phyloP scores from a whole-genome alignment of 2,888 invertebrate species.

The Hermaeophaga mercurialis region DNA sequence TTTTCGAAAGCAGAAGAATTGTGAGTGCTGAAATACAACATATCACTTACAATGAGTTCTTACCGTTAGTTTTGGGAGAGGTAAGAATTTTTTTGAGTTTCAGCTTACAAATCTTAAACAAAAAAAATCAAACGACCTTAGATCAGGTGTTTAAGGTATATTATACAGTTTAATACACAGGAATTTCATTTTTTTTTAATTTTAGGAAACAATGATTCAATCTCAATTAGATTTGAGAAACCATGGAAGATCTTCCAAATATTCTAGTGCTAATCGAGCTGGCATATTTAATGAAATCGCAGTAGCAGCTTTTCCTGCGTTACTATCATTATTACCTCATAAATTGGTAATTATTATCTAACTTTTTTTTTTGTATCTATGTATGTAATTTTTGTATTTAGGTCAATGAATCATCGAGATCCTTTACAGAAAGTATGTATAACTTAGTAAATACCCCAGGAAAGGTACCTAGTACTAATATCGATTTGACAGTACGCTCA shows the following conservation, averaged over 20 bases:
- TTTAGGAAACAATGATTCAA: slow-evolving; percentile 66
- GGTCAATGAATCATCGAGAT: slow-evolving; percentile 63
- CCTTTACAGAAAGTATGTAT: slow-evolving; percentile 61
- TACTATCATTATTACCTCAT: slow-evolving; percentile 76
- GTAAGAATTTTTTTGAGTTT: too few relatives aligned
- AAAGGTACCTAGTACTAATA: slow-evolving; percentile 64
- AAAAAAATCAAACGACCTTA: too few relatives aligned
- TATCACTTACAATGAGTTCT: slow-evolving; percentile 82
- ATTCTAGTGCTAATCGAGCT: slow-evolving; percentile 79
- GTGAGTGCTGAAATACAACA: slow-evolving; percentile 82
- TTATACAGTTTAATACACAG: too few relatives aligned
- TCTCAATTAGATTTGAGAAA: slow-evolving; percentile 66
- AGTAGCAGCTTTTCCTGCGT: slow-evolving; percentile 72
- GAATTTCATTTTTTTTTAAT: slow-evolving; percentile 5
- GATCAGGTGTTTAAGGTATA: too few relatives aligned
- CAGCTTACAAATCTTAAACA: too few relatives aligned
- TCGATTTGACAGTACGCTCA: slow-evolving; percentile 51
- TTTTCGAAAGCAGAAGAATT: slow-evolving; percentile 75
- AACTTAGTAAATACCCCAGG: slow-evolving; percentile 70
- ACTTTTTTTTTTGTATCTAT: background rate
- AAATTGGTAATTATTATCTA: slow-evolving; percentile 63
- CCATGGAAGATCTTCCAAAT: slow-evolving; percentile 77
- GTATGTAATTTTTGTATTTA: slow-evolving; percentile 44
- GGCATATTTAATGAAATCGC: slow-evolving; percentile 82
- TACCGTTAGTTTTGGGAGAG: slow-evolving; percentile 78